Conservation (phyloP, 2,888 invertebrate species). For the Philaethria dido region DNA sequence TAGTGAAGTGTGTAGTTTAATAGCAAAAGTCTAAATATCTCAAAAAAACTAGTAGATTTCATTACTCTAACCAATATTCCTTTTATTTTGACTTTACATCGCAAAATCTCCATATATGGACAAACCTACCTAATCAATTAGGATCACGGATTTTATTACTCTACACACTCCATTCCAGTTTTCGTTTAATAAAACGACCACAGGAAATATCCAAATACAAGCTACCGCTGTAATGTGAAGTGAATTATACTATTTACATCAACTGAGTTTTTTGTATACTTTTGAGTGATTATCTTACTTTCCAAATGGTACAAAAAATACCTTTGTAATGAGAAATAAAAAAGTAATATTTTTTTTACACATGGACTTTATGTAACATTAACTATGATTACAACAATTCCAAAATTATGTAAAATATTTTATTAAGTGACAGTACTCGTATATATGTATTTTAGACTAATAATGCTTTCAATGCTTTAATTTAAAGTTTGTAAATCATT, state of each 20-base stretch:
- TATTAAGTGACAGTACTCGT: not conserved
- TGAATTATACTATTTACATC: constrained; percentile 38
- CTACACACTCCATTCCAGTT: constrained; percentile 41
- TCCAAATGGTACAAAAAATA: not conserved
- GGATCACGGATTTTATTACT: constrained; percentile 43
- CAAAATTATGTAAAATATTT: not conserved
- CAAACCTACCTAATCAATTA: constrained; percentile 40
- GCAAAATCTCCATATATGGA: constrained; percentile 8
- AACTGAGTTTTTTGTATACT: constrained; percentile 31
- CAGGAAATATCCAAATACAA: constrained; percentile 45
- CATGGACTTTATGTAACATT: not conserved
- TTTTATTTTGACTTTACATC: constrained; percentile 10
- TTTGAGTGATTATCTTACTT: not conserved
- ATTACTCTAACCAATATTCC: constrained; percentile 15
- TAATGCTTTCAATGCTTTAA: not conserved
- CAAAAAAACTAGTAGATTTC: constrained; percentile 2
- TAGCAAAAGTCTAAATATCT: too few relatives aligned
- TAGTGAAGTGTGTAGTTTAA: not conserved
- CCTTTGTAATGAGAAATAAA: not conserved
- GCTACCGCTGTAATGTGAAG: constrained; percentile 42
- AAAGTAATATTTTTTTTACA: too few relatives aligned
- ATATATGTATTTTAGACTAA: not conserved
- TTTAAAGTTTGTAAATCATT: constrained; percentile 29
- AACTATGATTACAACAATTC: too few relatives aligned
- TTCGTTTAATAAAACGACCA: constrained; percentile 45